Conservation (phyloP, 2,113 vertebrate genomes). For the Arizona elegans region DNA sequence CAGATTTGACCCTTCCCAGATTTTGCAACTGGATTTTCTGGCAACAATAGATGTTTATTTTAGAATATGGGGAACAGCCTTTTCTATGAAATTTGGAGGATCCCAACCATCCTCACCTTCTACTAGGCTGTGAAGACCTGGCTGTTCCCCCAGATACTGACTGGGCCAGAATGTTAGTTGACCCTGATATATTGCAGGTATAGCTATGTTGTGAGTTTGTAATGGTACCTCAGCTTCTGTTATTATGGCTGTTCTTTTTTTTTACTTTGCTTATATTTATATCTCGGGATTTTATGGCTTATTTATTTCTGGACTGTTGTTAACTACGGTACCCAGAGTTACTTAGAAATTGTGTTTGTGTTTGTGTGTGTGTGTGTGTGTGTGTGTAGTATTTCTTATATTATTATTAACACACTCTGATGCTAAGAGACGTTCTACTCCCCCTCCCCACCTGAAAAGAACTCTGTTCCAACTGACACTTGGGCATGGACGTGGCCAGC, state of each 20-base stretch:
- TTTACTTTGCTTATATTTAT: not conserved
- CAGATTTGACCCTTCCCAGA: not conserved
- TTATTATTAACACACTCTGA: too few species aligned
- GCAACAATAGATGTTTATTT: not conserved
- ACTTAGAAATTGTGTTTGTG: not conserved
- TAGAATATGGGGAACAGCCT: not conserved
- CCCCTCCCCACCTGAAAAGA: too few species aligned
- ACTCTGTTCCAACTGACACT: too few species aligned
- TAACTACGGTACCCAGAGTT: not conserved
- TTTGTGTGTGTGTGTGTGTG: not conserved
- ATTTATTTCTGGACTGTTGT: not conserved
- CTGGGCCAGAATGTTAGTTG: not conserved
- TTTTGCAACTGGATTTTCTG: not conserved
- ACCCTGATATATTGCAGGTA: not conserved
- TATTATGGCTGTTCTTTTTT: not conserved
- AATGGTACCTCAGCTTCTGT: not conserved
- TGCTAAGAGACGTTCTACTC: too few species aligned
- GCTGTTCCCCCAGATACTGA: not conserved
- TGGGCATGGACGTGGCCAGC: too few species aligned
- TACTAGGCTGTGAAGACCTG: not conserved
- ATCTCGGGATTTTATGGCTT: not conserved
- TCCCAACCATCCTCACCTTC: not conserved
- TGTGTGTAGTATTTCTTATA: too few species aligned
- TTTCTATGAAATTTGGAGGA: not conserved
- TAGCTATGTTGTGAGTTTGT: not conserved